Conservation (phyloP, 1,140 invertebrate genomes). For the Cydia fagiglandana region DNA sequence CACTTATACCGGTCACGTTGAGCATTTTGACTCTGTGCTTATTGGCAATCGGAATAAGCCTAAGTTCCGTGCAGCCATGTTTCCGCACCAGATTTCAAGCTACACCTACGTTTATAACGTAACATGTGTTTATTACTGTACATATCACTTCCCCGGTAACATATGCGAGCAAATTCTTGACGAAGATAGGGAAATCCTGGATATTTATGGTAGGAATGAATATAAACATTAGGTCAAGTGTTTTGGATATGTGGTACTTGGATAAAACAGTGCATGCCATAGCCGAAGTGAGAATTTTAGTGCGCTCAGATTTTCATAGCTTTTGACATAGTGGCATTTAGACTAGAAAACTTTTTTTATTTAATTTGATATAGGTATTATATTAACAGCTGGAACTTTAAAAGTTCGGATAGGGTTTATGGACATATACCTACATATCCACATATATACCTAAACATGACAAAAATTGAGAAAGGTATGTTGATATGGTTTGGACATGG, state of each 20-base stretch:
- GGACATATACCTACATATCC: too few relatives aligned
- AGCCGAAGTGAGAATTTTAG: too few relatives aligned
- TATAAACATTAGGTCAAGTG: background rate
- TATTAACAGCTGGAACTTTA: too few relatives aligned
- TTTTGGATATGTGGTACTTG: background rate
- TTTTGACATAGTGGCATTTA: too few relatives aligned
- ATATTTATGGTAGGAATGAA: background rate
- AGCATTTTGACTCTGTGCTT: background rate
- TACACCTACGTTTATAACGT: background rate
- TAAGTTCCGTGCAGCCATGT: background rate
- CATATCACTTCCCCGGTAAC: background rate
- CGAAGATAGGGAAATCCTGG: background rate
- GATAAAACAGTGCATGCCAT: too few relatives aligned
- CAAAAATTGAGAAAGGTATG: too few relatives aligned
- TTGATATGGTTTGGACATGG: too few relatives aligned
- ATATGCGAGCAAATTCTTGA: conserved; percentile 7
- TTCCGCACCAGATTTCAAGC: conserved; percentile 8
- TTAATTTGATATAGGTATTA: too few relatives aligned
- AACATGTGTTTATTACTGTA: conserved; percentile 9
- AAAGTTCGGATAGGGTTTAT: too few relatives aligned
- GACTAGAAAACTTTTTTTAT: too few relatives aligned
- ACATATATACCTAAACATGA: too few relatives aligned
- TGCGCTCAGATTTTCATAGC: too few relatives aligned
- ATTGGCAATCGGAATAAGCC: background rate
- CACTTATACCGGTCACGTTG: background rate